Percentiles rank a stretch among this genome's conserved stretches.
Conservation (phyloP, 1,140 invertebrate genomes). For the Acromyrmex charruanus region DNA sequence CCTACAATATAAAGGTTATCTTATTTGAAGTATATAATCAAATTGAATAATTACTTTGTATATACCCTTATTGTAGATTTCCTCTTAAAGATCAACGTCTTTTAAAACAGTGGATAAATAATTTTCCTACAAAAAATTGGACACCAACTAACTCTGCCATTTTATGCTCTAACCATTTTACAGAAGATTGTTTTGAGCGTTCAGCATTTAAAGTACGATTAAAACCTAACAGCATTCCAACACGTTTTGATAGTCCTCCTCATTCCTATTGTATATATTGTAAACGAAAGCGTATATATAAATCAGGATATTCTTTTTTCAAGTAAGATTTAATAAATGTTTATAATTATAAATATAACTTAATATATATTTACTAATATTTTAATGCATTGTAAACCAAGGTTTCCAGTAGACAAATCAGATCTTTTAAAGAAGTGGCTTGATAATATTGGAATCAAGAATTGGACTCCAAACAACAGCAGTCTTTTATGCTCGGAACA, state of each 20-base stretch:
- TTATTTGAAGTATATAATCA: too few relatives aligned
- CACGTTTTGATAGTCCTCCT: slow-evolving; percentile 3
- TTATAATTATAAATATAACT: background rate
- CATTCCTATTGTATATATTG: background rate
- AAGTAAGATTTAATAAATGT: background rate
- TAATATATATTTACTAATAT: background rate
- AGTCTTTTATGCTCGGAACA: background rate
- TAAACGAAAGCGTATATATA: background rate
- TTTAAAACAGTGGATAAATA: too few relatives aligned
- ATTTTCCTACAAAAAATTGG: slow-evolving; percentile 7
- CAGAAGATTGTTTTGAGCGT: background rate
- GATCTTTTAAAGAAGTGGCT: too few relatives aligned
- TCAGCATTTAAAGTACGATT: slow-evolving; percentile 5
- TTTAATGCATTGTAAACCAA: too few relatives aligned
- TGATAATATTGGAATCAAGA: background rate
- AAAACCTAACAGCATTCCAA: slow-evolving; percentile 22
- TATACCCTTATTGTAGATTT: too few relatives aligned
- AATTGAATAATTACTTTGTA: too few relatives aligned
- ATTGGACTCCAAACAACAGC: background rate
- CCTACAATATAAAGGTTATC: too few relatives aligned
- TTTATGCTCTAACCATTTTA: slow-evolving; percentile 11
- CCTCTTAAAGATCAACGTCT: too few relatives aligned
- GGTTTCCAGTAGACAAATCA: too few relatives aligned
- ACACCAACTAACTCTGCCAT: background rate
- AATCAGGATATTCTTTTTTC: slow-evolving; percentile 17